Conservation (phyloP, 2,797 vertebrate genomes). For the Distichodus sexfasciatus region DNA sequence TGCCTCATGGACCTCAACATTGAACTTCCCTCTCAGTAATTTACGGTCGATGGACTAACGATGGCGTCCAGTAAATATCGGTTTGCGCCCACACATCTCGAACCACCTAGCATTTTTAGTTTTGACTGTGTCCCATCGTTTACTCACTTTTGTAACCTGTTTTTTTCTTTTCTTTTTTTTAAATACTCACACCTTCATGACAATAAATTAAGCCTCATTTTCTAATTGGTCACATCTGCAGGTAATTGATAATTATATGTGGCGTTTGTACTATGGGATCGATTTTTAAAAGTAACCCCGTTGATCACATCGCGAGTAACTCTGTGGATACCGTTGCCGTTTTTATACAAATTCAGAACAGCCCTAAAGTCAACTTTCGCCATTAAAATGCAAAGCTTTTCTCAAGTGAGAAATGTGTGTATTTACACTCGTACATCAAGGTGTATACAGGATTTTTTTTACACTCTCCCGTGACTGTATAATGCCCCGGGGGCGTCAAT, state of each 20-base stretch:
- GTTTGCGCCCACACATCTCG: neutral
- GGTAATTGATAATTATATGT: neutral
- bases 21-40: neutral
- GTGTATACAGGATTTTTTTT: neutral
- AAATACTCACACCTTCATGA: slow-evolving; percentile 1
- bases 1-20: neutral
- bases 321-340: too few species aligned
- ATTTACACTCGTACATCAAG: neutral
- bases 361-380: too few species aligned
- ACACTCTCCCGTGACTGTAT: neutral
- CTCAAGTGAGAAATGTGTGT: neutral
- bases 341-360: too few species aligned
- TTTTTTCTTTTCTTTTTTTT: slow-evolving; percentile 2
- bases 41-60: neutral
- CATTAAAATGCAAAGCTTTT: too few species aligned
- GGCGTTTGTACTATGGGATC: neutral
- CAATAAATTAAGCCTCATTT: neutral
- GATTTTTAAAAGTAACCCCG: too few species aligned
- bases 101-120: neutral
- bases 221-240: neutral
- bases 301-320: too few species aligned
- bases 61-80: neutral
- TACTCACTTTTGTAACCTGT: neutral
- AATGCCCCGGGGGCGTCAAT: neutral
- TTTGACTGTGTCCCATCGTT: neutral